Evolutionary conservation across 2,888 invertebrate genomes (phyloP).

Genomic region (Plemyria rubiginata): DNA sequence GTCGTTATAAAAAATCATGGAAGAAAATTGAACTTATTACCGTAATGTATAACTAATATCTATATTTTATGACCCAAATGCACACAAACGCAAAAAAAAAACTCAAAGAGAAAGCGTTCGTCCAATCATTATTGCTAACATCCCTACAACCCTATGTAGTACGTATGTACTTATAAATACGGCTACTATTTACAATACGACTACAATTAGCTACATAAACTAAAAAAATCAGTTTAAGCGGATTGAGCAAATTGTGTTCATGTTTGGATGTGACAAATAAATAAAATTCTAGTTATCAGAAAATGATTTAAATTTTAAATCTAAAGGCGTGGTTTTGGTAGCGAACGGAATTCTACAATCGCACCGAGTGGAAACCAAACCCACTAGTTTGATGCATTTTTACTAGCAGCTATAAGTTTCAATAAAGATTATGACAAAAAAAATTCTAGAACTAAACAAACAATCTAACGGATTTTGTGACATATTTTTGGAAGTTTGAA

Average conservation of each 20-base stretch:
- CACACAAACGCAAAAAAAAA: conserved; percentile 35
- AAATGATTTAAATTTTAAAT: conserved; percentile 30
- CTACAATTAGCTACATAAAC: conserved; percentile 69
- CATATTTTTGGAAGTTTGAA: too few relatives aligned
- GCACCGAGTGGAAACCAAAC: not conserved
- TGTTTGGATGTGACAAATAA: conserved; percentile 28
- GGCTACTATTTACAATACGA: conserved; percentile 79
- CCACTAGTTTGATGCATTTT: too few relatives aligned
- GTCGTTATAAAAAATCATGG: too few relatives aligned
- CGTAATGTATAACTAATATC: not conserved
- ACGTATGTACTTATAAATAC: conserved; percentile 71
- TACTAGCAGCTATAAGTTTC: too few relatives aligned
- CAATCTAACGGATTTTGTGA: too few relatives aligned
- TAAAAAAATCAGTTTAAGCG: conserved; percentile 40
- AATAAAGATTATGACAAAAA: too few relatives aligned
- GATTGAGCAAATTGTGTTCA: conserved; percentile 34
- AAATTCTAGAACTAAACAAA: too few relatives aligned
- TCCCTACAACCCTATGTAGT: conserved; percentile 70
- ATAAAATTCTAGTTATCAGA: conserved; percentile 19
- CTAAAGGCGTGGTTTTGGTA: conserved; percentile 20
- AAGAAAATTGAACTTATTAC: too few relatives aligned
- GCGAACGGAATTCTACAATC: not conserved
- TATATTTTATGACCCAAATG: conserved; percentile 24
- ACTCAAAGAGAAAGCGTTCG: conserved; percentile 63
- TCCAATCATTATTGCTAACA: conserved; percentile 81